Evolutionary conservation across 2,888 invertebrate species (phyloP).

Genomic region (Empis stercorea): DNA sequence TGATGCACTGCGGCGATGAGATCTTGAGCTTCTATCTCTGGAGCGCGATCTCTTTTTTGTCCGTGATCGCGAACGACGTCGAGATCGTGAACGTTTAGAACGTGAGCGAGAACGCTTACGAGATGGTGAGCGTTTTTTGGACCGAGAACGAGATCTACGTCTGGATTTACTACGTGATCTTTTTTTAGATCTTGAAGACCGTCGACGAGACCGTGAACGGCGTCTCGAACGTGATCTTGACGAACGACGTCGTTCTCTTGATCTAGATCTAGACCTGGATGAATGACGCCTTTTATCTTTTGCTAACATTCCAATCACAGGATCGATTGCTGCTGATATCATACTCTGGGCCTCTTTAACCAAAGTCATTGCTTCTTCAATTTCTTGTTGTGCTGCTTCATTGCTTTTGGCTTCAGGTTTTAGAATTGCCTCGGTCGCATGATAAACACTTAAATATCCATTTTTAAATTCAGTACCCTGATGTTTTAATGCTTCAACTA

Average conservation of each 20-base stretch:
- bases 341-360: slow-evolving; percentile 93
- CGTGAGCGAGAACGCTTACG: slow-evolving; percentile 33
- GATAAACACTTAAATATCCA: slow-evolving; percentile 57
- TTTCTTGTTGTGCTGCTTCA: slow-evolving; percentile 88
- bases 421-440: slow-evolving; percentile 81
- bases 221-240: slow-evolving; percentile 42
- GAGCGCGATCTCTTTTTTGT: slow-evolving; percentile 18
- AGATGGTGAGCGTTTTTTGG: slow-evolving; percentile 47
- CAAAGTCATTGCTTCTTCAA: slow-evolving; percentile 93
- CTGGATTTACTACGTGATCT: slow-evolving; percentile 32
- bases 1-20: slow-evolving; percentile 31
- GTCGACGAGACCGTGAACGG: slow-evolving; percentile 51
- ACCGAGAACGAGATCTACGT: slow-evolving; percentile 41
- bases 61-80: slow-evolving; percentile 34
- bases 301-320: slow-evolving; percentile 73
- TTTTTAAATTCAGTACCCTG: slow-evolving; percentile 70
- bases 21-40: slow-evolving; percentile 21
- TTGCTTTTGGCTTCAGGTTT: slow-evolving; percentile 92
- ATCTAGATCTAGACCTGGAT: slow-evolving; percentile 46
- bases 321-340: slow-evolving; percentile 87
- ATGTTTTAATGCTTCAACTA: slow-evolving; percentile 73
- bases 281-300: slow-evolving; percentile 62
- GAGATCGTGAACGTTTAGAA: slow-evolving; percentile 39
- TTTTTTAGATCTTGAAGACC: slow-evolving; percentile 41
- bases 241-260: slow-evolving; percentile 53